A percentile compares a stretch with the other conserved stretches of the same genome.
Evolutionary conservation across 37 sponge, comb jelly and placozoan genomes (phyloP).

Genomic region (Spongilla lacustris): DNA sequence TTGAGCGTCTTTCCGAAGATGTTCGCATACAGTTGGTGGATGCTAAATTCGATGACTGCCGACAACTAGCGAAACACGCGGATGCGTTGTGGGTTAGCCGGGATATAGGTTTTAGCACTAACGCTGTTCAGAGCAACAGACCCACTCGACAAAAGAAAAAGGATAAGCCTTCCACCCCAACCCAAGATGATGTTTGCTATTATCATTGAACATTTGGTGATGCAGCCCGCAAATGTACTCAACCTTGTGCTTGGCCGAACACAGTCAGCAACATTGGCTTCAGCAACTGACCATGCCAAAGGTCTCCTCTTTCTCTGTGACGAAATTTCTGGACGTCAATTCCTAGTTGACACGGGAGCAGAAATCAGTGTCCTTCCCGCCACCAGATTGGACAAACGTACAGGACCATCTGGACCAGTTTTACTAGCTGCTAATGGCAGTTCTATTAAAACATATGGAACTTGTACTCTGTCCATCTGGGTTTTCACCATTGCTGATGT

Average conservation of each 20-base stretch:
- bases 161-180: too few species aligned
- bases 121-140: too few species aligned
- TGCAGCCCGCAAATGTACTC: neutral
- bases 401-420: neutral
- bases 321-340: neutral
- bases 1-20: conserved; percentile 12
- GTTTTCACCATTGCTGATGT: conserved; percentile 9
- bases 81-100: conserved; percentile 8
- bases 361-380: conserved; percentile 33
- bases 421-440: conserved; percentile 32
- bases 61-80: neutral
- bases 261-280: neutral
- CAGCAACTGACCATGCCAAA: neutral
- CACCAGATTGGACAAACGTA: conserved; percentile 8
- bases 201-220: conserved; percentile 21
- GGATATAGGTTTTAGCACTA: neutral
- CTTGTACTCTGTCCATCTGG: conserved; percentile 6
- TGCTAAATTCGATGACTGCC: neutral
- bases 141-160: too few species aligned
- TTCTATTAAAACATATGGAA: conserved; percentile 14
- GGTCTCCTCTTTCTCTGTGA: conserved; percentile 9
- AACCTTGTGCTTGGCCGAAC: conserved; percentile 16
- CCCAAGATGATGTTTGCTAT: neutral
- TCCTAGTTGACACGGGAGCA: conserved; percentile 30
- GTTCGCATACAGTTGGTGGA: neutral